phyloP scores from a whole-genome alignment of 64 coral and sea anemone species.

The Dendrophyllia cribrosa region DNA sequence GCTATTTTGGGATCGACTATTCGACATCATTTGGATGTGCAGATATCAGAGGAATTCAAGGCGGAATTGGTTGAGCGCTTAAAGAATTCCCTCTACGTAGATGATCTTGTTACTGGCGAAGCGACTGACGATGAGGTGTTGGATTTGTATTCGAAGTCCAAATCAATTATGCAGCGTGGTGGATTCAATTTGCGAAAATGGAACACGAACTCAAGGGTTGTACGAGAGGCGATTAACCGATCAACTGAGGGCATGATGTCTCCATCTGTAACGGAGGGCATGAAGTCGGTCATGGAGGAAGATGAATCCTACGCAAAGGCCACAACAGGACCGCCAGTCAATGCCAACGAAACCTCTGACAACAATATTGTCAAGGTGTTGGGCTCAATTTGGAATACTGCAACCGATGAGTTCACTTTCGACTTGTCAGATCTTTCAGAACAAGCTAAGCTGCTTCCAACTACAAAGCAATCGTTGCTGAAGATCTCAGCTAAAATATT shows the following conservation, averaged over 20 bases:
- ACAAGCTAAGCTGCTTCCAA: constrained; percentile 51
- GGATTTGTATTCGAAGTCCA: too few species aligned
- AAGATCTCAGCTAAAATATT: constrained; percentile 62
- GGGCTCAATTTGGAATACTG: constrained; percentile 56
- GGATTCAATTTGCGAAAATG: constrained; percentile 33
- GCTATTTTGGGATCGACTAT: too few species aligned
- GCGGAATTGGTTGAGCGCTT: too few species aligned
- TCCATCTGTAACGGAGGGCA: neutral
- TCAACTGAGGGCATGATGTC: neutral
- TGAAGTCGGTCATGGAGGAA: constrained; percentile 41
- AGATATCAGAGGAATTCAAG: too few species aligned
- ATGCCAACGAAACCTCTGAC: constrained; percentile 21
- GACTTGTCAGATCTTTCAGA: too few species aligned
- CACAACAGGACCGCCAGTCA: constrained; percentile 10
- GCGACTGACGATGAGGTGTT: too few species aligned
- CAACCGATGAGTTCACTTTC: constrained; percentile 54
- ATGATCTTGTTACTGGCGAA: too few species aligned
- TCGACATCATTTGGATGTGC: too few species aligned
- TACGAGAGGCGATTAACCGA: constrained; percentile 7
- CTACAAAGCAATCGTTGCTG: constrained; percentile 52
- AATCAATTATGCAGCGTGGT: neutral
- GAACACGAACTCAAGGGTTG: constrained; percentile 13
- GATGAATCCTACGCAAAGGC: constrained; percentile 41
- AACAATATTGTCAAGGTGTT: too few species aligned
- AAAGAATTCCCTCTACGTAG: too few species aligned